Evolutionary conservation across 2,113 vertebrate species (phyloP), one percentile per base, ranked within the genome.

Genomic region (Neolamprologus hecqui): DNA sequence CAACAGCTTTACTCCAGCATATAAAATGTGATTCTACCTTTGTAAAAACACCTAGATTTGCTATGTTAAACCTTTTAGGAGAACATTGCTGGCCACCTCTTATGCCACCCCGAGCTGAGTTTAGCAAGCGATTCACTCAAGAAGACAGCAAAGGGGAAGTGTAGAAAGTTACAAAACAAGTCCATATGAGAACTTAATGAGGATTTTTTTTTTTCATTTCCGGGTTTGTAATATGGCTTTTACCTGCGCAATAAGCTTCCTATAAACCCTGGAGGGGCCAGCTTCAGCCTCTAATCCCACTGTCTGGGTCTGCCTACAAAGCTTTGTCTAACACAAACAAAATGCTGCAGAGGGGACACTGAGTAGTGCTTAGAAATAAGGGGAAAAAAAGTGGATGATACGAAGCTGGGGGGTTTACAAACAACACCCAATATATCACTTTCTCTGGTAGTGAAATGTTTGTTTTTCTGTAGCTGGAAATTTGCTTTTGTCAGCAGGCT

Each of bases 281-380:
- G 26, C 15, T 55, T 57, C 5, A 75, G 42, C 79, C 15, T 79
- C 17, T 92, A 92, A 93, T 94, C 94, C 90, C 47, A 40, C 84
- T 81, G 92, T 93, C 92, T 94, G 84, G 51, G 35, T 86, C 79
- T 87, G 84, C 55, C 89, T 82, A 89, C 15, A 58, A n/a, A 3
- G 68, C 86, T 88, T 73, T 80, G 55, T 85, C 86, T 81, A 63
- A 87, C 70, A 83, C 9, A 14, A 33, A 80, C 35, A 54, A 54
- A 73, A 80, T 35, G 33, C 17, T 7, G 28, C 47, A 23, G 45
- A 68, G 14, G 51, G 5, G 63, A 79, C 63, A 13, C 21, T 9
- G 15, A 80, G 55, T 23, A 86, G 9, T 79, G 58, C 21, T 84
- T 60, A 77, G 65, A 87, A 51, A 75, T 84, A 83, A 68, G 80